Percentiles rank a stretch among this genome's conserved stretches.
Conservation (phyloP, 2,797 vertebrate genomes). For the Lacerta viridis region DNA sequence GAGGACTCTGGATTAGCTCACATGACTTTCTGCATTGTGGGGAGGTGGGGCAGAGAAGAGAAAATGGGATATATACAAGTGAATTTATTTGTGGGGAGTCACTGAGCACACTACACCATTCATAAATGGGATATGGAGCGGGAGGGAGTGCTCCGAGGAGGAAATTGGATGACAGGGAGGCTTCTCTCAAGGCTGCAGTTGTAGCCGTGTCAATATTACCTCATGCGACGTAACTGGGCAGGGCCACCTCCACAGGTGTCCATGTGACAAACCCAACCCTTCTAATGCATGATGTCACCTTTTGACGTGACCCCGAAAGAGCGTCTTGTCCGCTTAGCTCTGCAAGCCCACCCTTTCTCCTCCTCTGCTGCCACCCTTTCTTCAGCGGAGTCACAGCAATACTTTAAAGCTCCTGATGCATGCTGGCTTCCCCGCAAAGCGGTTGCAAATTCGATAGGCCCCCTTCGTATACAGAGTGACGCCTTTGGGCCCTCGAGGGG, state of each 20-base stretch:
- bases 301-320: slow-evolving; percentile 3
- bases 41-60: background rate
- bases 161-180: background rate
- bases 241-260: background rate
- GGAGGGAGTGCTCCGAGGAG: no score
- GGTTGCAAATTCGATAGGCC: background rate
- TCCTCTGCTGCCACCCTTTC: background rate
- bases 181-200: background rate
- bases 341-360: background rate
- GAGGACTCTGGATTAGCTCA: slow-evolving; percentile 1
- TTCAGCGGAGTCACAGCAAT: background rate
- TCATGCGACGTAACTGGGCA: background rate
- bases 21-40: background rate
- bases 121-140: background rate
- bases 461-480: background rate
- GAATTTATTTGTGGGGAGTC: background rate
- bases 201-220: background rate
- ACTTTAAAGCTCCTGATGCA: background rate
- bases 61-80: background rate
- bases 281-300: background rate
- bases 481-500: background rate
- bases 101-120: background rate
- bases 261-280: background rate
- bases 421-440: background rate
- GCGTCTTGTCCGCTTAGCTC: background rate